Evolutionary conservation across 2,888 invertebrate genomes (phyloP).

Genomic region (Troglohyphantes excavatus): DNA sequence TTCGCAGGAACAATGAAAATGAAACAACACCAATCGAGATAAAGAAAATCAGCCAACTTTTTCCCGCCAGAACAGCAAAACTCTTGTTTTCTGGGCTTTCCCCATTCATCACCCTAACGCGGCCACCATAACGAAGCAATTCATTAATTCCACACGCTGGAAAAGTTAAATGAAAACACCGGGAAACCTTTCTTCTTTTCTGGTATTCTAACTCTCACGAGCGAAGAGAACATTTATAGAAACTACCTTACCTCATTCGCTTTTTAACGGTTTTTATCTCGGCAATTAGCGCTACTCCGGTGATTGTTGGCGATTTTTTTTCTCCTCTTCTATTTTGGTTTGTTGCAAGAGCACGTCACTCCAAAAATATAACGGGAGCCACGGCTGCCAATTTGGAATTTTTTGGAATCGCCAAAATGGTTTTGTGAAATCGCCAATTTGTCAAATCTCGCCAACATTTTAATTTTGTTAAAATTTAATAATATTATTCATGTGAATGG

Average conservation of each 20-base stretch:
- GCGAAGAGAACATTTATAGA: slow-evolving; percentile 51
- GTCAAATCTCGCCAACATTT: too few species aligned
- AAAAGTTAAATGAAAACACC: slow-evolving; percentile 31
- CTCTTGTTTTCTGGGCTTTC: slow-evolving; percentile 4
- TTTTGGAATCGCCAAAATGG: too few species aligned
- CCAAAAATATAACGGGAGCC: slow-evolving; percentile 55
- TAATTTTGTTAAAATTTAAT: too few species aligned
- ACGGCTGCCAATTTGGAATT: background rate
- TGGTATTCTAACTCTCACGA: background rate
- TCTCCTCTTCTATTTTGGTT: background rate
- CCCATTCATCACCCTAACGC: slow-evolving; percentile 29
- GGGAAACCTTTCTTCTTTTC: slow-evolving; percentile 6
- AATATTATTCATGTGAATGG: too few species aligned
- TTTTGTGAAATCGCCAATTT: too few species aligned
- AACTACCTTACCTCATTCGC: slow-evolving; percentile 51
- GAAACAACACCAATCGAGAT: background rate
- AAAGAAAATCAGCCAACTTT: slow-evolving; percentile 4
- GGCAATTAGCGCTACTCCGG: slow-evolving; percentile 65
- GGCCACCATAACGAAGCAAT: slow-evolving; percentile 26
- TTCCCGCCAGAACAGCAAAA: background rate
- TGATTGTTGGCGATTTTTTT: slow-evolving; percentile 10
- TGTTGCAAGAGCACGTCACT: slow-evolving; percentile 39
- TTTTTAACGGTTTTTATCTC: slow-evolving; percentile 64
- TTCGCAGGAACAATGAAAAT: background rate
- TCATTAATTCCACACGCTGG: slow-evolving; percentile 41